A percentile compares a stretch with the other conserved stretches of the same genome.
phyloP scores from a whole-genome alignment of 2,888 invertebrate species.

The Rotaria macrura region DNA sequence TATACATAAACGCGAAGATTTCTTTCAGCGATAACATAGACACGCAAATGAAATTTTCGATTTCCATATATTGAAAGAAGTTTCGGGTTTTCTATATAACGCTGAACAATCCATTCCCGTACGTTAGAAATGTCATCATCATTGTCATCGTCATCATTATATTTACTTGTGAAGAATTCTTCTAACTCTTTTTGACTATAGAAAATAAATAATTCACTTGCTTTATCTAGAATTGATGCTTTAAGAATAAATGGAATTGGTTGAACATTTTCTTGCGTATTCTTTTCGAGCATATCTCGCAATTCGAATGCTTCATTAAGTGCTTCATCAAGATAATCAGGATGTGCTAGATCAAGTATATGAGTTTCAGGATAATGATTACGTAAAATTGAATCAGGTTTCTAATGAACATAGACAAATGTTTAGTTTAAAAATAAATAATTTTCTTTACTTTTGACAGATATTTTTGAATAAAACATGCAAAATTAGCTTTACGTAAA shows the following conservation, averaged over 20 bases:
- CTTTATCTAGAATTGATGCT: slow-evolving; percentile 26
- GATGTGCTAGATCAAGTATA: slow-evolving; percentile 21
- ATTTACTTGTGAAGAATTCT: slow-evolving; percentile 17
- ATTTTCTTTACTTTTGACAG: background rate
- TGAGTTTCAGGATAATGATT: slow-evolving; percentile 27
- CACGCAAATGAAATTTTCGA: slow-evolving; percentile 34
- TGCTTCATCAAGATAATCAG: slow-evolving; percentile 30
- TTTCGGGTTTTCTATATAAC: slow-evolving; percentile 33
- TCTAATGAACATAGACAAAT: background rate
- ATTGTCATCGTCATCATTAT: slow-evolving; percentile 20
- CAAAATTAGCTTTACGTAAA: slow-evolving; percentile 27
- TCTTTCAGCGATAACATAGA: slow-evolving; percentile 29
- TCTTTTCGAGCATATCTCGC: slow-evolving; percentile 6
- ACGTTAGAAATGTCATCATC: slow-evolving; percentile 4
- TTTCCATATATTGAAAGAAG: slow-evolving; percentile 10
- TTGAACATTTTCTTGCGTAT: background rate
- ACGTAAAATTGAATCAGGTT: background rate
- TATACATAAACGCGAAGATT: slow-evolving; percentile 28
- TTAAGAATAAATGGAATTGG: slow-evolving; percentile 26
- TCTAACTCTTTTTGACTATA: slow-evolving; percentile 24
- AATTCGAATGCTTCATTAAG: slow-evolving; percentile 30
- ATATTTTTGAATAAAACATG: slow-evolving; percentile 14
- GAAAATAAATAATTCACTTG: slow-evolving; percentile 28
- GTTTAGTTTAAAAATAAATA: too few species aligned
- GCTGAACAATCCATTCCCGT: slow-evolving; percentile 33